Evolutionary conservation across 2,888 invertebrate species (phyloP).

Genomic region (Dryadula phaetusa): DNA sequence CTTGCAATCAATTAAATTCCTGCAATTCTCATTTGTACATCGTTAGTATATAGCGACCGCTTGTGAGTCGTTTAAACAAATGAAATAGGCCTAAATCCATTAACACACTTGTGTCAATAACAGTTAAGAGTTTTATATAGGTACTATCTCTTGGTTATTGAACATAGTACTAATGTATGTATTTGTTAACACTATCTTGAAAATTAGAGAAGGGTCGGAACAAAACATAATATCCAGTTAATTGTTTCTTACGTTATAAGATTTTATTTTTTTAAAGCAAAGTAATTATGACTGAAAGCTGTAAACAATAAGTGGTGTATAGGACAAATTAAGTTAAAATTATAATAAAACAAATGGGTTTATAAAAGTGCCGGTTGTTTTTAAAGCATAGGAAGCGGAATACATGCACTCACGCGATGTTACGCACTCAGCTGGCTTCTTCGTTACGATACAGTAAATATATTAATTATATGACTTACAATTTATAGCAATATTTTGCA

Average conservation of each 20-base stretch:
- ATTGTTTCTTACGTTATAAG: too few relatives aligned
- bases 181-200: not conserved
- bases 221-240: too few relatives aligned
- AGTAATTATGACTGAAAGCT: too few relatives aligned
- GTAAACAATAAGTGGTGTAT: too few relatives aligned
- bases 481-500: constrained; percentile 9
- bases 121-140: not conserved
- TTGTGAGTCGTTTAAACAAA: not conserved
- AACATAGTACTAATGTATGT: too few relatives aligned
- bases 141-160: too few relatives aligned
- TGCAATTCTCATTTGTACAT: not conserved
- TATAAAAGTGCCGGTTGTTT: constrained; percentile 45
- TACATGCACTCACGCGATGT: constrained; percentile 53
- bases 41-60: not conserved
- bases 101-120: constrained; percentile 10
- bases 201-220: not conserved
- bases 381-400: constrained; percentile 70
- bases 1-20: not conserved
- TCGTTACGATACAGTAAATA: constrained; percentile 33
- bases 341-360: constrained; percentile 3
- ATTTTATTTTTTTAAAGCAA: too few relatives aligned
- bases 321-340: not conserved
- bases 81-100: not conserved
- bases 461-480: constrained; percentile 16
- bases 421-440: constrained; percentile 44